Evolutionary conservation across 2,113 vertebrate genomes (phyloP), one percentile per base, ranked within the genome.

Genomic region (Trachemys scripta): DNA sequence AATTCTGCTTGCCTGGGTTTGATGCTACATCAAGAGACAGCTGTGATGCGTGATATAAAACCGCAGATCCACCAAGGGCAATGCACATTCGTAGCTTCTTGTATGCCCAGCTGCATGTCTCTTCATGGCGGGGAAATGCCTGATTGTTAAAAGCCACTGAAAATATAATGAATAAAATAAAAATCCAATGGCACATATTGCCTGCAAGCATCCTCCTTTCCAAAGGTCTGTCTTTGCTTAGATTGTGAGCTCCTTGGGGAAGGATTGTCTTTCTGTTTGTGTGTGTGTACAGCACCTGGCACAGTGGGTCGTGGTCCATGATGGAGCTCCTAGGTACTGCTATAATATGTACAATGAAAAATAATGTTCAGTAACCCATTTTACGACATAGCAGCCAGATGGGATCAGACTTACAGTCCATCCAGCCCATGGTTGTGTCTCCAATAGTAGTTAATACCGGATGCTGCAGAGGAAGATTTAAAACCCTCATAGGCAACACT

Each of bases 361-460:
- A n/a, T 65, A 88, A 88, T 82, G 81, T 72, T 87, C 69, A 1
- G 0, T 95, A 91, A 89, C 94, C 93, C 82, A 92, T 92, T 96
- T 95, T 95, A 22, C 88, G 91, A 93, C 91, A 94, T 79, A 81
- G 85, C 85, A 89, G 92, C 92, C 85, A 82, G 95, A 94, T 95
- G 91, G 75, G 93, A 97, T 92, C 93, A 94, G 92, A 90, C 95
- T 96, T 97, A 93, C 93, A 96, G 94, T 92, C 96, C 95, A 92
- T 97, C 95, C 96, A 91, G 96, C 95, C 94, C 96, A 96, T 97
- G 97, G 92, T 91, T 69, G 50, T 85, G 10, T 92, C 94, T 94
- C 92, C 95, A 92, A 97, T 97, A 97, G 94, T 94, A 96, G 95
- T 91, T 95, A 90, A 90, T 94, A 95, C 91, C 96, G 97, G 93